Conservation (phyloP, 1,140 invertebrate species). For the Hyles vespertilio region DNA sequence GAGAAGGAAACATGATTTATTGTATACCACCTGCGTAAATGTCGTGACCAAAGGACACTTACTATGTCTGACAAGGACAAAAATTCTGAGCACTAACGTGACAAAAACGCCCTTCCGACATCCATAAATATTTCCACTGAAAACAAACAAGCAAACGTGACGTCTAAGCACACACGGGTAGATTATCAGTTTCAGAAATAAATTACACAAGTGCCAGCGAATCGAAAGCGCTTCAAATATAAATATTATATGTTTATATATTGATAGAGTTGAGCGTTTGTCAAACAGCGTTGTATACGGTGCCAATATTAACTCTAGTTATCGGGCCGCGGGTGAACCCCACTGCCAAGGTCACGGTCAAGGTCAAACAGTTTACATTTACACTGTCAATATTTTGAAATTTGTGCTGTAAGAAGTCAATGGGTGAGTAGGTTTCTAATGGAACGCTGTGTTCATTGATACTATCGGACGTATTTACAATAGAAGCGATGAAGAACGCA, state of each 20-base stretch:
- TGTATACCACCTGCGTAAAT: too few relatives aligned
- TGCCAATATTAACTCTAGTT: constrained; percentile 74
- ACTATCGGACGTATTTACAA: too few relatives aligned
- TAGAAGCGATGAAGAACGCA: too few relatives aligned
- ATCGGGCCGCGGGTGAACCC: constrained; percentile 55
- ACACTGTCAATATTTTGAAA: constrained; percentile 55
- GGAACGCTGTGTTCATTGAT: too few relatives aligned
- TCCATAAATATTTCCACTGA: neutral
- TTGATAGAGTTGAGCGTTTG: constrained; percentile 72
- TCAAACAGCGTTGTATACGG: constrained; percentile 66
- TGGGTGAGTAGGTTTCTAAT: too few relatives aligned
- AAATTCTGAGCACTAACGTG: neutral
- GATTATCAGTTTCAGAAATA: constrained; percentile 68
- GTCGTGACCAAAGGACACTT: neutral
- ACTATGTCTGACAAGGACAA: constrained; percentile 8
- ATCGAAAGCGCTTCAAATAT: constrained; percentile 69
- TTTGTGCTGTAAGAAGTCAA: constrained; percentile 12
- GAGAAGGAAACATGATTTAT: too few relatives aligned
- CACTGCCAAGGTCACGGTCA: constrained; percentile 55
- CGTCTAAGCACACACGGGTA: constrained; percentile 27
- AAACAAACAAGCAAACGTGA: constrained; percentile 29
- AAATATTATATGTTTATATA: constrained; percentile 76
- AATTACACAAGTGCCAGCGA: constrained; percentile 63
- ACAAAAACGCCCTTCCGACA: neutral
- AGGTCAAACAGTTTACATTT: constrained; percentile 48